Conservation (phyloP, 2,113 vertebrate genomes). For the Protomyctophum bolini region DNA sequence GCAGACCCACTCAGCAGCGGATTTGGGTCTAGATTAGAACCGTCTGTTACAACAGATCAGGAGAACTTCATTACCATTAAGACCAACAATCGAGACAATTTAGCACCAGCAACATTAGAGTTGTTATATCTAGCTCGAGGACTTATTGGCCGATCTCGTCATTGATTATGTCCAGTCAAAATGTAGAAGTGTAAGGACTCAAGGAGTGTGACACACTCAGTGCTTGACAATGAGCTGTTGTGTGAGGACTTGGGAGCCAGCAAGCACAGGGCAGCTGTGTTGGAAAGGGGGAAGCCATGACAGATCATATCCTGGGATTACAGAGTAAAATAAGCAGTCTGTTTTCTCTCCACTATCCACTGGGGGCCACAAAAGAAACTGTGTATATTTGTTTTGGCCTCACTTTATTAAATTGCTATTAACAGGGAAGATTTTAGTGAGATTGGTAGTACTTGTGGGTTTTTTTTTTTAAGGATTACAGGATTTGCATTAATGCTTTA, state of each 20-base stretch:
- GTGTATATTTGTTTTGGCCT: slow-evolving; percentile 62
- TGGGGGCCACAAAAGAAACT: slow-evolving; percentile 49
- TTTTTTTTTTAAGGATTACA: slow-evolving; percentile 66
- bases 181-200: slow-evolving; percentile 30
- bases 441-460: slow-evolving; percentile 46
- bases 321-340: slow-evolving; percentile 69
- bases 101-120: slow-evolving; percentile 8
- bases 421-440: slow-evolving; percentile 53
- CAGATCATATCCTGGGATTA: slow-evolving; percentile 78
- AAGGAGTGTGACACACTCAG: slow-evolving; percentile 21
- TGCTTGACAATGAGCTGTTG: slow-evolving; percentile 61
- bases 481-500: slow-evolving; percentile 66
- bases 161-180: slow-evolving; percentile 35
- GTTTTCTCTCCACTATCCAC: slow-evolving; percentile 48
- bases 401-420: slow-evolving; percentile 61
- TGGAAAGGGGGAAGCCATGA: slow-evolving; percentile 64
- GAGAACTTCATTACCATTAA: not conserved
- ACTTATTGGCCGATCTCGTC: slow-evolving; percentile 26
- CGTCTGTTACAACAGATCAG: slow-evolving; percentile 6
- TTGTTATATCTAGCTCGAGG: slow-evolving; percentile 18
- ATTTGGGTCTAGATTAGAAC: not conserved
- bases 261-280: slow-evolving; percentile 65
- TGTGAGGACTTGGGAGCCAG: slow-evolving; percentile 48
- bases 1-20: not conserved
- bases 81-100: slow-evolving; percentile 9